Evolutionary conservation across 2,888 invertebrate genomes (phyloP), one percentile per base, ranked within the genome.

Genomic region (Orthonychiurus folsomi): DNA sequence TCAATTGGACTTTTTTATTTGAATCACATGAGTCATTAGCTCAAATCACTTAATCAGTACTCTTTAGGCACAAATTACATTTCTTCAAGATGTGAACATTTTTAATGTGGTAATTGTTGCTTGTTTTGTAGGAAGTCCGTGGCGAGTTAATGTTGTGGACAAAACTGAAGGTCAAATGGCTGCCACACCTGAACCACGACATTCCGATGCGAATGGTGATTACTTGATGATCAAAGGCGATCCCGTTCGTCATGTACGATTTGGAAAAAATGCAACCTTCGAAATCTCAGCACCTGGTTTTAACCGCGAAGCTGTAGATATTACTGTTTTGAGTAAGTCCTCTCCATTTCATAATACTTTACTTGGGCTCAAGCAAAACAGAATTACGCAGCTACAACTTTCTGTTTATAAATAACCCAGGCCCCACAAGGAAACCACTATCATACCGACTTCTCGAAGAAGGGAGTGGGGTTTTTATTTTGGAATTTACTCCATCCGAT

Each of bases 401-500:
- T 57, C 9, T 3, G 28, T 59, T 59, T 50, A 50, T 50, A 59
- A 59, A 47, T 53, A 53, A 37, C 58, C 18, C 82, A 80, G 88
- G 91, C 64, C 93, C 93, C 15, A 88, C 88, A 63, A 88, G 93
- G 75, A 83, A 88, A 65, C 86, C 88, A 67, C 85, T 93, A 71
- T 85, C 87, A 58, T 87, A 90, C 64, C 84, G 88, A 72, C 86
- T 94, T 66, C 81, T 89, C 74, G 89, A 92, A 75, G 87, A 89
- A 75, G 83, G 88, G 27, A 81, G 84, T 66, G 89, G 89, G 69
- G 87, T 89, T 69, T 92, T 90, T 80, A 86, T 88, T 73, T 87
- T 93, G 73, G 90, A 95, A 79, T 96, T 95, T 79, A 87, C 89
- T 52, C 92, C 94, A 5, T 86, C 85, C 58, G 93, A 93, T 81